Conservation (phyloP, 2,113 vertebrate genomes). For the Chloroceryle aenea region DNA sequence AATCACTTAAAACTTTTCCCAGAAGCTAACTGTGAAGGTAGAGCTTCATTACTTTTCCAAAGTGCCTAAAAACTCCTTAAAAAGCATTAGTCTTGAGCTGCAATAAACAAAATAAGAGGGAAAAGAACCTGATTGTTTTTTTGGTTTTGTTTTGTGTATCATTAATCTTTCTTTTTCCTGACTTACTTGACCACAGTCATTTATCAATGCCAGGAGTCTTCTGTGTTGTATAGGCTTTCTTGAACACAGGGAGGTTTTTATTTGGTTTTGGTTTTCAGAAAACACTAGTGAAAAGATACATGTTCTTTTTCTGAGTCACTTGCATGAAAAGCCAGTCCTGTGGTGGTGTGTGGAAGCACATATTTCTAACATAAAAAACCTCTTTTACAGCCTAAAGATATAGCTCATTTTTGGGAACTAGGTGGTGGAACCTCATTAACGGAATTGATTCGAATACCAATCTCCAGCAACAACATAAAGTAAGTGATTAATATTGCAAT, state of each 20-base stretch:
- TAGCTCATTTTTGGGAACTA: slow-evolving; percentile 95
- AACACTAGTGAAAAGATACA: background rate
- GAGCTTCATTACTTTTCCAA: background rate
- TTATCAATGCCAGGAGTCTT: background rate
- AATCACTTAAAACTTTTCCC: background rate
- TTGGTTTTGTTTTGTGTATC: background rate
- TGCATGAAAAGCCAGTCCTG: background rate
- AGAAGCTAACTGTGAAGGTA: background rate
- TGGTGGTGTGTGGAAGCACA: background rate
- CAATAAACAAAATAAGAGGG: background rate
- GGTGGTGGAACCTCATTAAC: slow-evolving; percentile 91
- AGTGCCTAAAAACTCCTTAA: background rate
- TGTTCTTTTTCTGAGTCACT: background rate
- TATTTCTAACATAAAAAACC: background rate
- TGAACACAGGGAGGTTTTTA: background rate
- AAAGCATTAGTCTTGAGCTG: background rate
- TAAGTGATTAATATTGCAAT: slow-evolving; percentile 55
- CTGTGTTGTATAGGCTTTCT: background rate
- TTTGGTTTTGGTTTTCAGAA: background rate
- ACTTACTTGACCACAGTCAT: background rate
- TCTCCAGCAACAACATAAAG: slow-evolving; percentile 83
- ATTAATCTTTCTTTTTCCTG: background rate
- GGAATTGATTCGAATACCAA: slow-evolving; percentile 89
- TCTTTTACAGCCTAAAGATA: slow-evolving; percentile 88
- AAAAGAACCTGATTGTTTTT: background rate